Base-by-base conservation (phyloP, 2,888 invertebrate genomes). In the Philereme vetulata region DNA sequence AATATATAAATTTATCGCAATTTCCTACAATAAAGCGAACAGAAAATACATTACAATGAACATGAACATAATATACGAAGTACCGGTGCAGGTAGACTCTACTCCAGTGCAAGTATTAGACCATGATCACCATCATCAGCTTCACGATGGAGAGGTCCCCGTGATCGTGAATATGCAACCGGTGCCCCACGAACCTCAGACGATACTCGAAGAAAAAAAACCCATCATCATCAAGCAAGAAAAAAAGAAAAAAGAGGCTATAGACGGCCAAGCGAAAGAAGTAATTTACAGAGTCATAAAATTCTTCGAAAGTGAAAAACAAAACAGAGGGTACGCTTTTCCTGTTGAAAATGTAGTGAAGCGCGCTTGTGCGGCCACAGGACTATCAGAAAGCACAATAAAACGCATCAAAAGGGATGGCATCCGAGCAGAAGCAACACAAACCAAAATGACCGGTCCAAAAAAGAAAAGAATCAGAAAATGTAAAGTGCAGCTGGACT, bases 241-340 rank as follows among this genome's bases (percentile, higher is more conserved):
- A 36, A 90, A 88, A 65, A 90, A 90, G 65, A 91, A 90, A 67
- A 91, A 90, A 33, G 91, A 91, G 67, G 89, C 91, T 0, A 91
- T 91, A 5, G 91, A 91, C 58, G 89, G 90, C 0, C 91, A 91
- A 71, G 91, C 91, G 7, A 80, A 90, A 38, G 91, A 91, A 68
- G 85, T 91, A 0, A 91, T 91, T 53, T 91, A 82, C 66, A 87
- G 88, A 75, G 91, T 91, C 11, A 90, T 91, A 11, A 90, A 90
- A 68, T 91, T 91, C 68, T 91, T 91, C 67, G 91, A 91, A 66
- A 90, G 90, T 59, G 91, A 91, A 80, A 91, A 91, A 82, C 87
- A 87, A 65, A 91, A 89, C 21, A 82, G 90, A 68, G 90, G 90
- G 43, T 91, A 91, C 62, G 85, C 90, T 1, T 90, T 86, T 68